A percentile compares a stretch with the other conserved stretches of the same genome.
Conservation (phyloP, 2,113 vertebrate species). For the Perca flavescens region DNA sequence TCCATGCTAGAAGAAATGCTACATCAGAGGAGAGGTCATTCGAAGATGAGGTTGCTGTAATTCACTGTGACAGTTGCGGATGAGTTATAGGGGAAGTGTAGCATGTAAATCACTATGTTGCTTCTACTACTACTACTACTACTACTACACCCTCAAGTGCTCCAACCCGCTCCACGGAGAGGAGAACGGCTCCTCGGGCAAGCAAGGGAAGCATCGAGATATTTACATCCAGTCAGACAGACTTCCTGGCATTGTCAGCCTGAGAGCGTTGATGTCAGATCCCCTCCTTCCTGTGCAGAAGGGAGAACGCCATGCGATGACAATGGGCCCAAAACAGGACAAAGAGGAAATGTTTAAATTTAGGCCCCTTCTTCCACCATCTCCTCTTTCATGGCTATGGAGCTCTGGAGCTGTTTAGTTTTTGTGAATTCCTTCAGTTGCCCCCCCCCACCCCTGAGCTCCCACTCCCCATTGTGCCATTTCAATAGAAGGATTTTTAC, state of each 20-base stretch:
- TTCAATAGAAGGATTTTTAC: conserved; percentile 85
- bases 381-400: conserved; percentile 76
- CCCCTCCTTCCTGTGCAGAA: conserved; percentile 86
- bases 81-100: conserved; percentile 63
- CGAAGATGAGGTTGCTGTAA: conserved; percentile 55
- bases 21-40: conserved; percentile 39
- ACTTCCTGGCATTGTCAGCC: conserved; percentile 87
- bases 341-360: conserved; percentile 86
- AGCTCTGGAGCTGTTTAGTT: conserved; percentile 75
- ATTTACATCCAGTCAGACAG: conserved; percentile 87
- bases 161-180: conserved; percentile 27
- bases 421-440: conserved; percentile 76
- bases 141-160: conserved; percentile 33
- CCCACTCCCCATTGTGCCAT: conserved; percentile 81
- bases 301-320: conserved; percentile 81
- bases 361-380: conserved; percentile 80
- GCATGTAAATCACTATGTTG: conserved; percentile 62
- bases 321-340: conserved; percentile 85
- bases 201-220: conserved; percentile 81
- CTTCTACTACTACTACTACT: conserved; percentile 26
- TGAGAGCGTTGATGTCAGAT: conserved; percentile 85
- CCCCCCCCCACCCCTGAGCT: conserved; percentile 42
- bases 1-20: conserved; percentile 5
- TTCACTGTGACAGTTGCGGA: conserved; percentile 52
- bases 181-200: conserved; percentile 57